Evolutionary conservation across 2,888 invertebrate genomes (phyloP).

Genomic region (Morpho deidamia): DNA sequence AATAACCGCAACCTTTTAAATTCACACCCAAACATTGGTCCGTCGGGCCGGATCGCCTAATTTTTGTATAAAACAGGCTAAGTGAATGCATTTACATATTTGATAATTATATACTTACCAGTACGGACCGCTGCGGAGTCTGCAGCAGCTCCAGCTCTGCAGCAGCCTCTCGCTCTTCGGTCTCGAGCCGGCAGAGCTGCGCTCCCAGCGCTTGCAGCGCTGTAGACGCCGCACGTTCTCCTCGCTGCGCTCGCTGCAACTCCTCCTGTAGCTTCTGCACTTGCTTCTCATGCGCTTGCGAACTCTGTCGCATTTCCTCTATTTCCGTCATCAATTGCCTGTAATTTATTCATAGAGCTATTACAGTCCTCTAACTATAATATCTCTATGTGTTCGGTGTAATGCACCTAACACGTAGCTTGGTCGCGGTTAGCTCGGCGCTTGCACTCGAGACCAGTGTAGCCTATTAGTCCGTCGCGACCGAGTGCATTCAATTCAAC

Average conservation of each 20-base stretch:
- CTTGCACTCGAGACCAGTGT: no score
- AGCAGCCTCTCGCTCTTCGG: slow-evolving; percentile 41
- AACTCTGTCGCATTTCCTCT: not conserved
- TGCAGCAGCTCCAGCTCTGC: slow-evolving; percentile 35
- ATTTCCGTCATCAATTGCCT: not conserved
- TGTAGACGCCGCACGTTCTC: slow-evolving; percentile 33
- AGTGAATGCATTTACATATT: no score
- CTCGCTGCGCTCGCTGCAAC: slow-evolving; percentile 80
- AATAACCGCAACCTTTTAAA: no score
- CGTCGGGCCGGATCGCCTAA: no score
- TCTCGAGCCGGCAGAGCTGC: slow-evolving; percentile 29
- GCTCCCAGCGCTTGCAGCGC: slow-evolving; percentile 39
- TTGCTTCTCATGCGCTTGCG: not conserved
- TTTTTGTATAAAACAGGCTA: no score
- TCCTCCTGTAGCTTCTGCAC: slow-evolving; percentile 74
- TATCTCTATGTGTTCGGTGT: no score
- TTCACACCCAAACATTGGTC: no score
- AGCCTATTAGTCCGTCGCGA: no score
- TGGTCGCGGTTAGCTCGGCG: no score
- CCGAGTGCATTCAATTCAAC: no score
- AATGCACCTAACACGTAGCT: no score
- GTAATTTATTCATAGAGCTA: not conserved
- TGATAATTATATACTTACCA: slow-evolving; percentile 31
- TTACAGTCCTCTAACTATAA: no score
- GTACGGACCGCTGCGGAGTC: slow-evolving; percentile 47